Evolutionary conservation across 2,113 vertebrate genomes (phyloP).

Genomic region (Ammodytes marinus): DNA sequence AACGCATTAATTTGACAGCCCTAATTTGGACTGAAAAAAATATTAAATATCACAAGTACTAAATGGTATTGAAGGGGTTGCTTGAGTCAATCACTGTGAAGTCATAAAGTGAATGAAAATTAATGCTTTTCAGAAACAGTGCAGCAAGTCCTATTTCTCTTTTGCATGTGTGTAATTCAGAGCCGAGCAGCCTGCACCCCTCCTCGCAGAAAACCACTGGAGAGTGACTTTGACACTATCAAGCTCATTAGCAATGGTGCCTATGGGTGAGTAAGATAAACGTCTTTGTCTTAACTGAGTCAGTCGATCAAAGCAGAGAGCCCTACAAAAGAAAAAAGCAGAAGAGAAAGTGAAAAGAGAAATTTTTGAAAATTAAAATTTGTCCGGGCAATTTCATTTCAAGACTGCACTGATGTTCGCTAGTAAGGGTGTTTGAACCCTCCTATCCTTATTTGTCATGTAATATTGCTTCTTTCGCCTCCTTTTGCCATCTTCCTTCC

Average conservation of each 20-base stretch:
- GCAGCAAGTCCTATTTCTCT: constrained; percentile 10
- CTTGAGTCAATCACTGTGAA: background rate
- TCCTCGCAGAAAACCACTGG: constrained; percentile 90
- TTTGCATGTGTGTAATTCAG: constrained; percentile 64
- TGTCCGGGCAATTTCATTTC: constrained; percentile 10
- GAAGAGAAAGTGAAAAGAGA: constrained; percentile 36
- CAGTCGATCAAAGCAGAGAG: constrained; percentile 23
- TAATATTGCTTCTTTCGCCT: background rate
- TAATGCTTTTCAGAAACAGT: constrained; percentile 7
- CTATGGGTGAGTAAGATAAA: constrained; percentile 89
- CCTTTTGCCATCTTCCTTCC: background rate
- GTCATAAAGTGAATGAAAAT: background rate
- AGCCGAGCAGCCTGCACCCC: constrained; percentile 77
- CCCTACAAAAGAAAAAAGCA: constrained; percentile 56
- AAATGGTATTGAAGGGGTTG: background rate
- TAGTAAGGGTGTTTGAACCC: background rate
- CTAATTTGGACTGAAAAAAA: background rate
- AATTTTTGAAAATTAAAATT: constrained; percentile 26
- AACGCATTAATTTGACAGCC: too few species aligned
- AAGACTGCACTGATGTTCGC: constrained; percentile 21
- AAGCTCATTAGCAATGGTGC: constrained; percentile 97
- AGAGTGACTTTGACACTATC: constrained; percentile 94
- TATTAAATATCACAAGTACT: background rate
- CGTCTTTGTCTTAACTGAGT: constrained; percentile 45
- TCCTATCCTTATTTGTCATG: background rate